Percentiles rank a stretch among this genome's conserved stretches.
These are phyloP conservation scores for Argya squamiceps DNA, from an alignment of 2,797 vertebrate species.

Conservation along the genomic window DNA sequence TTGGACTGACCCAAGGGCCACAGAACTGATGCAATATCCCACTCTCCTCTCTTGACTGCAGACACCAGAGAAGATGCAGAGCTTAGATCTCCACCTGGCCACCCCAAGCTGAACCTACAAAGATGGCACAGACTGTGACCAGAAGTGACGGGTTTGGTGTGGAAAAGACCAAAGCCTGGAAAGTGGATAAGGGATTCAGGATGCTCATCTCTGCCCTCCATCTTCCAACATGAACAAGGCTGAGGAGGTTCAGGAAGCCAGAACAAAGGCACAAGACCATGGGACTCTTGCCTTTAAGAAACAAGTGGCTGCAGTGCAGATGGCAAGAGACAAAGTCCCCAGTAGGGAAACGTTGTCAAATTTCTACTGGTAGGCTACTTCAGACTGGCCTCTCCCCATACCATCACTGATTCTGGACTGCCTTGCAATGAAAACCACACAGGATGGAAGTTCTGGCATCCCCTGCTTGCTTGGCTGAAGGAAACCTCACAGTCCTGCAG, in stretches of 20 bases:
- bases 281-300: background rate
- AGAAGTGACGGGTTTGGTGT: background rate
- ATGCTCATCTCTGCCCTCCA: background rate
- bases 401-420: background rate
- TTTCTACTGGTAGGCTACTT: background rate
- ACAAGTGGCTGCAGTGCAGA: background rate
- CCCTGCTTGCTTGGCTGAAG: background rate
- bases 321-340: background rate
- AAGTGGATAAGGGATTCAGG: background rate
- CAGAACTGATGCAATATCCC: background rate
- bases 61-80: background rate
- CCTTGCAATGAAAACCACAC: background rate
- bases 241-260: background rate
- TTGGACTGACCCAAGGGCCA: background rate
- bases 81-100: background rate
- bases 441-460: background rate
- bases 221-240: background rate
- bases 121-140: background rate
- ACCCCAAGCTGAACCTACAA: background rate
- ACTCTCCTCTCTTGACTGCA: background rate
- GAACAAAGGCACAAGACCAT: background rate
- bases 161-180: background rate
- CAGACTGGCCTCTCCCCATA: background rate
- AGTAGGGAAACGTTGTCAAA: background rate
- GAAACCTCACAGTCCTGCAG: background rate